Conservation (phyloP, 2,113 vertebrate species). For the Ifrita kowaldi region DNA sequence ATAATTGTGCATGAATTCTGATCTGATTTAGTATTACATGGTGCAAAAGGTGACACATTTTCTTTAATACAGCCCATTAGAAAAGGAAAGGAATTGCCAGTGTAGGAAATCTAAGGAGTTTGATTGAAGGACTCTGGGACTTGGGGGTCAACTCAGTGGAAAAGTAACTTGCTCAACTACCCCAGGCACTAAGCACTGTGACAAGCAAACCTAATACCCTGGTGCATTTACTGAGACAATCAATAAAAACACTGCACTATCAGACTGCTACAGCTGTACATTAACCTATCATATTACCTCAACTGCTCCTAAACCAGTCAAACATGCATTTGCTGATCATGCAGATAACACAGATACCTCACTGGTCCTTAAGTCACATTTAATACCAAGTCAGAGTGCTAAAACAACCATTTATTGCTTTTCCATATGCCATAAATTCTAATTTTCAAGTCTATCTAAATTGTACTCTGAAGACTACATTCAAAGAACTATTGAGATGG, state of each 20-base stretch:
- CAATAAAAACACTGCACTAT: conserved; percentile 75
- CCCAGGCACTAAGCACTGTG: conserved; percentile 60
- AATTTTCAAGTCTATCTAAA: neutral
- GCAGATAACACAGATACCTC: conserved; percentile 33
- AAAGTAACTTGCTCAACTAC: conserved; percentile 69
- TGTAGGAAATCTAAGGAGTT: conserved; percentile 70
- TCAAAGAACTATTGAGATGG: neutral
- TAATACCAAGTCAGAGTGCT: neutral
- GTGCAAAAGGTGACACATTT: conserved; percentile 77
- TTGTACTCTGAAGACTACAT: neutral
- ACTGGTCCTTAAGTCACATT: neutral
- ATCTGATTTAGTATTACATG: conserved; percentile 79
- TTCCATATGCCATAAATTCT: neutral
- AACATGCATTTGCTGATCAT: conserved; percentile 42
- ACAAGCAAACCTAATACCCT: conserved; percentile 66
- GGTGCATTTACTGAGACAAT: conserved; percentile 65
- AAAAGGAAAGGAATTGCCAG: conserved; percentile 62
- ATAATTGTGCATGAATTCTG: conserved; percentile 81
- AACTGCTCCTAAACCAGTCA: conserved; percentile 43
- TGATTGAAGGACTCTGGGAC: conserved; percentile 67
- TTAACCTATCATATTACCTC: conserved; percentile 59
- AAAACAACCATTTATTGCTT: neutral
- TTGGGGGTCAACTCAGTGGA: conserved; percentile 66
- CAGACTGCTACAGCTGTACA: conserved; percentile 71
- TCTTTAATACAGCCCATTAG: conserved; percentile 71